phyloP scores from a whole-genome alignment of 2,113 vertebrate genomes.

The Girardinichthys multiradiatus region DNA sequence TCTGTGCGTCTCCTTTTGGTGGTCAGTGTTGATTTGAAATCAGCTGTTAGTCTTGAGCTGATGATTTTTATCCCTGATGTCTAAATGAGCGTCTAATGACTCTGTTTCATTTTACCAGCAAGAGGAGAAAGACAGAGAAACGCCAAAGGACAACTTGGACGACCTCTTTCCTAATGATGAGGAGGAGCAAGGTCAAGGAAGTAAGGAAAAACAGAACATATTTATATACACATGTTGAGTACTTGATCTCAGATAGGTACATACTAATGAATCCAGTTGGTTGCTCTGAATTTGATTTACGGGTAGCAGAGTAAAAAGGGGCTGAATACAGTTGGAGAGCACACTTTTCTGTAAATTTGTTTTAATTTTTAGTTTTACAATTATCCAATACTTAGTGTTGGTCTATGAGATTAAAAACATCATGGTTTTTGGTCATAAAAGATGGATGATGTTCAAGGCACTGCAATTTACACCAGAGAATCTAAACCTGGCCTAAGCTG shows the following conservation, averaged over 20 bases:
- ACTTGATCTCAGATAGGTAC: neutral
- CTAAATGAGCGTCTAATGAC: constrained; percentile 7
- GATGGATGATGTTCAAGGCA: no score
- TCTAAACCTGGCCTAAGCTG: no score
- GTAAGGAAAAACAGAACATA: constrained; percentile 75
- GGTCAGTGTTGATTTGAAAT: neutral
- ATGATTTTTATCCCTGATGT: neutral
- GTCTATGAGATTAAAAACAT: neutral
- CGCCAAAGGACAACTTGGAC: constrained; percentile 92
- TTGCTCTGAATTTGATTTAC: no score
- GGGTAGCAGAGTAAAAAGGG: no score
- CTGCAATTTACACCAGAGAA: no score
- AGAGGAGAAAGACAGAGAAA: constrained; percentile 95
- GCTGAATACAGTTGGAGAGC: no score
- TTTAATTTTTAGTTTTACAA: no score
- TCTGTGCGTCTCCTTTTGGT: no score
- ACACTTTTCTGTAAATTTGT: no score
- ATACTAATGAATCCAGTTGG: neutral
- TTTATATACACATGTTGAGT: neutral
- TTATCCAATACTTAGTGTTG: neutral
- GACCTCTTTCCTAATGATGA: constrained; percentile 98
- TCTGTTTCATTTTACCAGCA: constrained; percentile 64
- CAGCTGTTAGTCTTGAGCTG: no score
- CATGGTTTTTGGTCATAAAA: neutral
- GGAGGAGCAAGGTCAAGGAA: constrained; percentile 87